Base-by-base conservation (phyloP, 1,140 invertebrate species). In the Prorops nasuta region DNA sequence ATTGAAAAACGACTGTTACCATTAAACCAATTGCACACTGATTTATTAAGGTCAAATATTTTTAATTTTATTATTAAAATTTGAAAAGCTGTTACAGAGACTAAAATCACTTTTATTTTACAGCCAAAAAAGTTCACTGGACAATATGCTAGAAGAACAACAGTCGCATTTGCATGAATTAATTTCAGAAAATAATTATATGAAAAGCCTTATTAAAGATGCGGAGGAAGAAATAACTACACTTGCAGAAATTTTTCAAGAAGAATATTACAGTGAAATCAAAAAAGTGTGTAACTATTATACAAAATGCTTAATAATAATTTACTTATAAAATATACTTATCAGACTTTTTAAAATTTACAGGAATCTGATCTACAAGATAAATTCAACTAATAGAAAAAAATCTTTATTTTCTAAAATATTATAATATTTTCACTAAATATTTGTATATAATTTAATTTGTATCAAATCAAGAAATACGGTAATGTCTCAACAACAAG, bases 31-130 rank as follows among this genome's bases (percentile, higher is more conserved):
- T 24, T 55, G 8, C 10, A n/a, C 3, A 3, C 14, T 1, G 35
- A 51, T 32, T 31, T 64, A 42, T 31, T 55, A 24, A 46, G 46
- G 49, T 62, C 50, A 28, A 28, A 28, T 6, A 6, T 28, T 4
- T 28, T 28, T 28, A 6, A 28, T 28, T 6, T 28, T 28, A 28
- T 6, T 28, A 28, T 28, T 10, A 28, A 10, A 6, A 6, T 28
- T 10, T 10, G 24, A 28, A 28, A 10, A 28, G 10, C 24, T 4
- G 4, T 10, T 28, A 6, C 4, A 28, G 4, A 28, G 4, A 6
- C 4, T 28, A 6, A 10, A 28, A 10, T 28, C n/a, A n/a, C 10
- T 28, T 28, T 28, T 4, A 6, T 28, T 28, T 28, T 28, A 28
- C 4, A 28, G 24, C 4, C 4, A 28, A 28, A 28, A 10, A 28